These are phyloP conservation scores for Temnopleurus reevesii DNA, from an alignment of 53 echinoderm and acorn worm species.

Conservation along the genomic window DNA sequence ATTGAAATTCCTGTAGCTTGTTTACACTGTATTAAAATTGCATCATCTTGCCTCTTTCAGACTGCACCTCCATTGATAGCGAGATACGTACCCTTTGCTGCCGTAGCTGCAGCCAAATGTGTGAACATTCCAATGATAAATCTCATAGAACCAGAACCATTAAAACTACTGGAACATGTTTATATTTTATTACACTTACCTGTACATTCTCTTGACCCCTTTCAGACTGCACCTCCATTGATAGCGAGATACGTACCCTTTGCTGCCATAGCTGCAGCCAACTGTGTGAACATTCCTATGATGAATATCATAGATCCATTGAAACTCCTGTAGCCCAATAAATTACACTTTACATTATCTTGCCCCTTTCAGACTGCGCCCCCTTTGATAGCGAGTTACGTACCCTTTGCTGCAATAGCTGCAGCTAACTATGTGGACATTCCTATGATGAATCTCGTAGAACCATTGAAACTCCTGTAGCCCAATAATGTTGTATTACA, in stretches of 20 bases:
- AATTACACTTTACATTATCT: too few relatives aligned
- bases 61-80: slow-evolving; percentile 94
- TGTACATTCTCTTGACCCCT: neutral
- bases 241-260: slow-evolving; percentile 95
- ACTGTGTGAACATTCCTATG: slow-evolving; percentile 99
- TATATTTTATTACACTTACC: too few relatives aligned
- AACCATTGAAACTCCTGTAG: too few relatives aligned
- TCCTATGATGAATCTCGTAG: too few relatives aligned
- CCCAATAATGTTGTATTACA: too few relatives aligned
- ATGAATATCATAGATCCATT: too few relatives aligned
- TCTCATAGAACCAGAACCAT: neutral
- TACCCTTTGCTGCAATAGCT: slow-evolving; percentile 92
- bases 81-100: slow-evolving; percentile 92
- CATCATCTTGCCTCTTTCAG: slow-evolving; percentile 42
- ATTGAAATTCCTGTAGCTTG: too few relatives aligned
- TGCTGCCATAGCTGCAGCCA: slow-evolving; percentile 90
- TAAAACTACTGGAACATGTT: too few relatives aligned
- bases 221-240: slow-evolving; percentile 93
- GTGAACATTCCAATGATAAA: slow-evolving; percentile 97
- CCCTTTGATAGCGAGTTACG: slow-evolving; percentile 91
- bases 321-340: too few relatives aligned
- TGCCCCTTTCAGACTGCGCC: slow-evolving; percentile 79
- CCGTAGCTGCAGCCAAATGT: slow-evolving; percentile 95
- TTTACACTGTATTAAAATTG: too few relatives aligned
- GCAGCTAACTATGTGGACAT: slow-evolving; percentile 96